Evolutionary conservation across 2,113 vertebrate species (phyloP).

Genomic region (Chionomys nivalis): DNA sequence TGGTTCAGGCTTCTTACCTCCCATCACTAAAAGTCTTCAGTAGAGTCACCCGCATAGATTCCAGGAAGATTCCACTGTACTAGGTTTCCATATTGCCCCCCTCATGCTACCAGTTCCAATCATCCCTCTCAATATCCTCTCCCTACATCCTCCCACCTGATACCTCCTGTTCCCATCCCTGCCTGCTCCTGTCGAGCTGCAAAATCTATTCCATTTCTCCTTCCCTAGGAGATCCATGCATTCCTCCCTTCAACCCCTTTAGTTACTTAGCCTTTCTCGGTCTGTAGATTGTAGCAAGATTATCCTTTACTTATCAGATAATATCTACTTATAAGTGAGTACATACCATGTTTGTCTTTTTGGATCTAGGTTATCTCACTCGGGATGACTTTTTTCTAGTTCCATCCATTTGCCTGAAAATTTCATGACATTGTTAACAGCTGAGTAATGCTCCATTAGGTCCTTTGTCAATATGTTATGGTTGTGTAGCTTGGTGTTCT

Average conservation of each 20-base stretch:
- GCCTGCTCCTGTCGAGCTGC: neutral
- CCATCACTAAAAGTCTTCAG: neutral
- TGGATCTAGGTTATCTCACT: neutral
- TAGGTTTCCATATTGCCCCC: neutral
- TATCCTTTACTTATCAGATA: neutral
- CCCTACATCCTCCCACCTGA: neutral
- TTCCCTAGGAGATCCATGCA: neutral
- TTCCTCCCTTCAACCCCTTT: neutral
- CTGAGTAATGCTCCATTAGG: neutral
- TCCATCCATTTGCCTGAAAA: neutral
- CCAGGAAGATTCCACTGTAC: neutral
- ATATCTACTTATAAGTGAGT: neutral
- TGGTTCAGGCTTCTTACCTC: neutral
- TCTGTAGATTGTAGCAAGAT: neutral
- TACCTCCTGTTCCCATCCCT: neutral
- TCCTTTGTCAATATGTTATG: neutral
- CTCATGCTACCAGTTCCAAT: neutral
- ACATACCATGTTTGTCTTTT: neutral
- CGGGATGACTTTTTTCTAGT: neutral
- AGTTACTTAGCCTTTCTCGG: neutral
- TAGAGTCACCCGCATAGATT: neutral
- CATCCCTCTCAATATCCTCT: neutral
- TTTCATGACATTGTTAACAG: neutral
- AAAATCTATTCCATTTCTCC: neutral
- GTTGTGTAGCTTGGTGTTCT: neutral